phyloP scores from a whole-genome alignment of 2,113 vertebrate genomes.

The Barbus barbus region DNA sequence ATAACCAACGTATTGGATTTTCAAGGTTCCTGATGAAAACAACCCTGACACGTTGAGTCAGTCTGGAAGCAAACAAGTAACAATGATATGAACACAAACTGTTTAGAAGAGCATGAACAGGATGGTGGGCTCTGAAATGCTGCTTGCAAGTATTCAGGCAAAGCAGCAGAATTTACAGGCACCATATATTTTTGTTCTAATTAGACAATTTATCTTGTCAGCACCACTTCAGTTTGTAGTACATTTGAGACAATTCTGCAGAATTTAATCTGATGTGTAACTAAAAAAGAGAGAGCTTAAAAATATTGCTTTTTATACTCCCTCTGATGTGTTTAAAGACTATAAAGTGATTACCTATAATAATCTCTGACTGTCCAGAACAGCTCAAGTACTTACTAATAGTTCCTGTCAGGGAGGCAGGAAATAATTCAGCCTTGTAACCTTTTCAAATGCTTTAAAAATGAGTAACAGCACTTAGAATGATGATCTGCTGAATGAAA shows the following conservation, averaged over 20 bases:
- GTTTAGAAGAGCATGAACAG: neutral
- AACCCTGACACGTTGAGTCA: constrained; percentile 35
- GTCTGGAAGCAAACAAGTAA: constrained; percentile 18
- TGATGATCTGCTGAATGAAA: neutral
- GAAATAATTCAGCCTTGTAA: neutral
- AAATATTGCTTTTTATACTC: neutral
- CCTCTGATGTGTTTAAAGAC: neutral
- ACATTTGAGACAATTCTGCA: neutral
- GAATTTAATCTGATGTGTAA: neutral
- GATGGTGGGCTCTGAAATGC: neutral
- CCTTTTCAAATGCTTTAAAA: constrained; percentile 1
- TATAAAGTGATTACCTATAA: neutral
- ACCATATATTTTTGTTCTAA: neutral
- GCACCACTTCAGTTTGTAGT: neutral
- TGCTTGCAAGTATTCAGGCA: neutral
- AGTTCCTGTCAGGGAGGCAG: neutral
- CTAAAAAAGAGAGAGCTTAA: neutral
- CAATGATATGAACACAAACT: neutral
- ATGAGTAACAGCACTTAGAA: neutral
- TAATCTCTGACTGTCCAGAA: constrained; percentile 3
- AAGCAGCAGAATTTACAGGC: neutral
- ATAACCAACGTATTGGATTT: constrained; percentile 49
- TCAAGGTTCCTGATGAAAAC: constrained; percentile 42
- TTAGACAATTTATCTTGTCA: neutral
- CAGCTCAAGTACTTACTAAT: neutral